Evolutionary conservation across 1,140 invertebrate species (phyloP), one percentile per base, ranked within the genome.

Genomic region (Leptopilina clavipes): DNA sequence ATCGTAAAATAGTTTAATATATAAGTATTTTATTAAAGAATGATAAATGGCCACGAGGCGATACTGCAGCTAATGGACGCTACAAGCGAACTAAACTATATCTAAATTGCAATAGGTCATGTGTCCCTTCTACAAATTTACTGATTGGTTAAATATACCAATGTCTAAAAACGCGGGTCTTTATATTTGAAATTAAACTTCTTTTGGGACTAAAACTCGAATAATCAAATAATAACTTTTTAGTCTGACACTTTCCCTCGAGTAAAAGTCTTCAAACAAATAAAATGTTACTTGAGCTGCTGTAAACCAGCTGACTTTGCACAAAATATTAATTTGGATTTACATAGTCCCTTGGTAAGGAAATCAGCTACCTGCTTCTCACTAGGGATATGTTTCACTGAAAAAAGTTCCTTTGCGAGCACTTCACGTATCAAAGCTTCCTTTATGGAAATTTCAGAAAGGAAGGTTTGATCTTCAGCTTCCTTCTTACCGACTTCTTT

Each of bases 391-490:
- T 48, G n/a, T 1, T 48, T 48, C 12, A 48, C 45, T n/a, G 45
- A 48, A 14, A 48, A 48, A 12, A 48, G 3, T 48, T 48, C n/a
- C 45, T 48, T 48, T 14, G 0, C 12, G 9, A 48, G 9, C 45
- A 56, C 52, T 19, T 56, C 52, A 19, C 52, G 17, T 8, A 56
- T 75, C 44, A 83, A 9, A 37, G 80, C 81, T 70, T 85, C 78
- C 70, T 81, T 75, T 72, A 71, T 54, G 18, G 73, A 44, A 6
- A 73, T 71, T 73, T 79, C 78, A 18, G 74, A 71, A 44, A 76
- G 18, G 40, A 73, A 44, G 25, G 65, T 59, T 43, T 73, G 31
- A 11, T 18, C n/a, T 3, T 54, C n/a, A 3, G 3, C 1, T 54
- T 18, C 52, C n/a, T 18, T 17, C 19, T 22, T 18, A 48, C 45